Conservation (phyloP, 2,113 vertebrate species). For the Oncorhynchus masou region DNA sequence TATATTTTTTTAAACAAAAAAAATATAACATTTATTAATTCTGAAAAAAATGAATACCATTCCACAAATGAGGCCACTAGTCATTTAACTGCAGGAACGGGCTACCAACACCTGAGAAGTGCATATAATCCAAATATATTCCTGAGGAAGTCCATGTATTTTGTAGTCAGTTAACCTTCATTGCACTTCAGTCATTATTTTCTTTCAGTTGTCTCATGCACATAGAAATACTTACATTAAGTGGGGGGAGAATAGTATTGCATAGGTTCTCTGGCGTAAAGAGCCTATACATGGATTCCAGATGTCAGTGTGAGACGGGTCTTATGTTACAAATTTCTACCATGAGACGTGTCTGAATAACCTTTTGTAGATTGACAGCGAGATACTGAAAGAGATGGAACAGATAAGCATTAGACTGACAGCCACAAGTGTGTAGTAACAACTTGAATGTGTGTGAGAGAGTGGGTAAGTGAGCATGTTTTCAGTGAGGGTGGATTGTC, state of each 20-base stretch:
- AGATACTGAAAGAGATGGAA: slow-evolving; percentile 1
- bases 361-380: neutral
- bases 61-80: too few species aligned
- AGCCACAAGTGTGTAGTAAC: neutral
- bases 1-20: too few species aligned
- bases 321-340: neutral
- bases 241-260: slow-evolving; percentile 29
- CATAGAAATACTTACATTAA: neutral
- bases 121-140: neutral
- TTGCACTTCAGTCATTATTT: slow-evolving; percentile 1
- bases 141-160: neutral
- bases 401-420: slow-evolving; percentile 1
- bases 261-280: slow-evolving; percentile 25
- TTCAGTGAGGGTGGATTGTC: neutral
- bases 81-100: too few species aligned
- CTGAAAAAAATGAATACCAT: too few species aligned
- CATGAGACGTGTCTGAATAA: neutral
- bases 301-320: slow-evolving; percentile 26
- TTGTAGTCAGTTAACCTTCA: slow-evolving; percentile 1
- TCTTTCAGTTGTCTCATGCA: neutral
- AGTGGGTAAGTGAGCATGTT: neutral
- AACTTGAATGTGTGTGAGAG: neutral
- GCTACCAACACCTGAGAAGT: slow-evolving; percentile 8
- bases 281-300: slow-evolving; percentile 44
- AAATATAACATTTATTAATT: too few species aligned